Percentiles rank a stretch among this genome's conserved stretches.
phyloP scores from a whole-genome alignment of 2,888 invertebrate species.

The Acronicta alni region DNA sequence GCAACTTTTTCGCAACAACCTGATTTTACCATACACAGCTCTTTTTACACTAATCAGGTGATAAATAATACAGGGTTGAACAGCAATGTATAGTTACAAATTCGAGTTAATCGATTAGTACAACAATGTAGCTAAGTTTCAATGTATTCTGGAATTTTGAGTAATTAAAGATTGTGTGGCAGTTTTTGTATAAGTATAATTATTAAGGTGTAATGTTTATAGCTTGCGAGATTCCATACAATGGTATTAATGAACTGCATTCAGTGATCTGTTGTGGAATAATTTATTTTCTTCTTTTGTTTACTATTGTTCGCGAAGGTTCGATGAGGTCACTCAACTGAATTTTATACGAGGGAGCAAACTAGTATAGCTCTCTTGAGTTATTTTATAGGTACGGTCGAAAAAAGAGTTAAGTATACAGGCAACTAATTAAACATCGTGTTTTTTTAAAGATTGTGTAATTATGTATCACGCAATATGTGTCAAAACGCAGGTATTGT shows the following conservation, averaged over 20 bases:
- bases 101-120: slow-evolving; percentile 35
- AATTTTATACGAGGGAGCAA: neutral
- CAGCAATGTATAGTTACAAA: slow-evolving; percentile 37
- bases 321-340: slow-evolving; percentile 10
- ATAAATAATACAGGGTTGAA: neutral
- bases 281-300: slow-evolving; percentile 46
- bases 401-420: no score
- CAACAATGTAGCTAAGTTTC: slow-evolving; percentile 67
- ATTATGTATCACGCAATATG: no score
- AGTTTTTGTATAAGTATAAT: slow-evolving; percentile 81
- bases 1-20: slow-evolving; percentile 19
- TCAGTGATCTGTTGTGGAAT: slow-evolving; percentile 59
- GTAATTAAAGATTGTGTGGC: slow-evolving; percentile 82
- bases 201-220: slow-evolving; percentile 68
- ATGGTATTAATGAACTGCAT: slow-evolving; percentile 77
- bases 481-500: no score
- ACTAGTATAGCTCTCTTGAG: no score
- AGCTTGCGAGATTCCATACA: slow-evolving; percentile 72
- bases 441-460: no score
- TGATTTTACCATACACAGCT: slow-evolving; percentile 23
- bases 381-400: no score
- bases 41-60: slow-evolving; percentile 12
- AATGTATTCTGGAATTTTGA: slow-evolving; percentile 82
- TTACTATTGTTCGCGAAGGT: slow-evolving; percentile 21
- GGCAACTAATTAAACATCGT: no score